A percentile compares a stretch with the other conserved stretches of the same genome.
Conservation (phyloP, 2,888 invertebrate species). For the Apocheima hispidaria region DNA sequence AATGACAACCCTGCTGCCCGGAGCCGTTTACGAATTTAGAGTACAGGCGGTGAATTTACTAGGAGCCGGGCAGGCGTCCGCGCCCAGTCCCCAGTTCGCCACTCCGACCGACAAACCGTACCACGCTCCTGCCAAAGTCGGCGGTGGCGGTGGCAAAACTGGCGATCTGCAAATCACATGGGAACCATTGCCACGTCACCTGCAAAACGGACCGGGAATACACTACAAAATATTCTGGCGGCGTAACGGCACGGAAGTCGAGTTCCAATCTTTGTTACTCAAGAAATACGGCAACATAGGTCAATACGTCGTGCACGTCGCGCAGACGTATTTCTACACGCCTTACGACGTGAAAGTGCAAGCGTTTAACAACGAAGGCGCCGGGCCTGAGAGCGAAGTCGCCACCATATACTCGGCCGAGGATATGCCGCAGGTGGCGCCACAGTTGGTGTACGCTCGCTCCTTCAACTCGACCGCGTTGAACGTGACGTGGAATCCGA, state of each 20-base stretch:
- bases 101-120: slow-evolving; percentile 93
- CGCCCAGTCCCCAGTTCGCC: slow-evolving; percentile 94
- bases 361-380: slow-evolving; percentile 92
- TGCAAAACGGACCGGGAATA: slow-evolving; percentile 96
- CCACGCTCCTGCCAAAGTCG: slow-evolving; percentile 91
- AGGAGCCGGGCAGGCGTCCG: slow-evolving; percentile 93
- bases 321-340: slow-evolving; percentile 91
- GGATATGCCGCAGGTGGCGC: slow-evolving; percentile 96
- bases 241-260: slow-evolving; percentile 89
- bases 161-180: slow-evolving; percentile 97
- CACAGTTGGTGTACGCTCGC: slow-evolving; percentile 91
- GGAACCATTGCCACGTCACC: slow-evolving; percentile 90
- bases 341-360: slow-evolving; percentile 95
- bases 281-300: slow-evolving; percentile 92
- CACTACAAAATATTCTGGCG: slow-evolving; percentile 97
- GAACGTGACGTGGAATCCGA: slow-evolving; percentile 96
- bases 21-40: slow-evolving; percentile 96
- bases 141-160: slow-evolving; percentile 98
- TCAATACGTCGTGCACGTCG: slow-evolving; percentile 91
- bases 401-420: slow-evolving; percentile 94
- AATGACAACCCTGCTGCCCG: slow-evolving; percentile 91
- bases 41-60: slow-evolving; percentile 94
- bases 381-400: slow-evolving; percentile 92
- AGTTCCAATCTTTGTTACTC: slow-evolving; percentile 91
- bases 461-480: slow-evolving; percentile 97